Evolutionary conservation across 1,140 invertebrate genomes (phyloP).

Genomic region (Danaus melanippus): DNA sequence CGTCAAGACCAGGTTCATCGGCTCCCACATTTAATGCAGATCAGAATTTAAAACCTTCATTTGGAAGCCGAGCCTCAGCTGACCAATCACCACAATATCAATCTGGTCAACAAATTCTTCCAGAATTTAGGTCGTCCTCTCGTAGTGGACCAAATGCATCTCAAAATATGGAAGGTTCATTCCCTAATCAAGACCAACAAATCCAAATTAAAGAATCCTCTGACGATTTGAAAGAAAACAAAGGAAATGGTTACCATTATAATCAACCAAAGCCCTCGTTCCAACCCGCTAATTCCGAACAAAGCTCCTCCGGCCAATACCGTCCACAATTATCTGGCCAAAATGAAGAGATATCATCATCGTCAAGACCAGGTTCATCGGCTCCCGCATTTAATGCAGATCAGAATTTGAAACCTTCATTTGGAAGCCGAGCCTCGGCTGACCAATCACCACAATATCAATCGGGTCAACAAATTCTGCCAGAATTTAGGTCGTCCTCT

Average conservation of each 20-base stretch:
- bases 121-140: not conserved
- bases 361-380: not conserved
- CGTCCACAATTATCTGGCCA: too few species aligned
- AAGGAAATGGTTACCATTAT: slow-evolving; percentile 8
- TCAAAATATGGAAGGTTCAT: too few species aligned
- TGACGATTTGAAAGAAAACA: not conserved
- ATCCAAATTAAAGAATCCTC: not conserved
- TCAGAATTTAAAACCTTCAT: slow-evolving; percentile 4
- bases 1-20: not conserved
- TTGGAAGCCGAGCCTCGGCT: not conserved
- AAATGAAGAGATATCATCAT: too few species aligned
- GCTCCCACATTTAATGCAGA: not conserved
- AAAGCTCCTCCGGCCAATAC: too few species aligned
- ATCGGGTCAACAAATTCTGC: not conserved
- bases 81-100: not conserved
- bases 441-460: not conserved
- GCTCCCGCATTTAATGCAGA: not conserved
- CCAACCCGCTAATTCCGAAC: not conserved
- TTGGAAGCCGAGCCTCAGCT: not conserved
- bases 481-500: not conserved
- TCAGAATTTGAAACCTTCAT: slow-evolving; percentile 1
- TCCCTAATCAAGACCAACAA: not conserved
- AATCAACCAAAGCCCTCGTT: slow-evolving; percentile 6
- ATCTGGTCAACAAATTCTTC: not conserved
- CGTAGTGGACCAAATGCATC: not conserved